Conservation (phyloP, 2,113 vertebrate species). For the Mobula hypostoma region DNA sequence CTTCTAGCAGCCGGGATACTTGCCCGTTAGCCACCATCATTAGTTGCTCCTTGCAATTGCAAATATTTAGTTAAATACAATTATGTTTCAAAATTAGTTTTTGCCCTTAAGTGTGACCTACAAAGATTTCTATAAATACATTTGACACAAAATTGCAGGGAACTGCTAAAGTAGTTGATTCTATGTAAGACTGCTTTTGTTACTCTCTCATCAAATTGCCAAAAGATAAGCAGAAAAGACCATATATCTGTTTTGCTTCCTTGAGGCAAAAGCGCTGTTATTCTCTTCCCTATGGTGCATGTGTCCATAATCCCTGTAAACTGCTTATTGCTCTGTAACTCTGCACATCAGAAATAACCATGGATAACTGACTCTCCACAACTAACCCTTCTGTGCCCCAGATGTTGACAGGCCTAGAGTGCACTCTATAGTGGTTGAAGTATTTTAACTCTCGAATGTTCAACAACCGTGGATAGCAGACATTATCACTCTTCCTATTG, state of each 20-base stretch:
- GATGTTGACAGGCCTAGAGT: not conserved
- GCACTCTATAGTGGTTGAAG: not conserved
- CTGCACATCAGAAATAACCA: not conserved
- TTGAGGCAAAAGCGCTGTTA: not conserved
- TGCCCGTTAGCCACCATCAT: not conserved
- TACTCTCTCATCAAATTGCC: not conserved
- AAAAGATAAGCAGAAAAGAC: not conserved
- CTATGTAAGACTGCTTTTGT: not conserved
- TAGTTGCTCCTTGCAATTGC: not conserved
- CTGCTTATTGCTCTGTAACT: not conserved
- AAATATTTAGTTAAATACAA: not conserved
- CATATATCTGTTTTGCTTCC: not conserved
- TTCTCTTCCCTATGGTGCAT: not conserved
- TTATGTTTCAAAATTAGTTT: not conserved
- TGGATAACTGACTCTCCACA: not conserved
- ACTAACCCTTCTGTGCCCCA: not conserved
- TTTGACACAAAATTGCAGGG: not conserved
- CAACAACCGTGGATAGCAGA: not conserved
- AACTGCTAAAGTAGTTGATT: not conserved
- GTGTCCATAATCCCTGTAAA: not conserved
- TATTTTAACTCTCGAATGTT: not conserved
- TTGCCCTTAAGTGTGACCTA: not conserved
- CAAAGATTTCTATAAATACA: not conserved
- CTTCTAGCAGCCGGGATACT: not conserved
- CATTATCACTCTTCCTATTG: not conserved